A percentile compares a stretch with the other conserved stretches of the same genome.
Conservation (phyloP, 2,888 invertebrate genomes). For the Dioctria rufipes region DNA sequence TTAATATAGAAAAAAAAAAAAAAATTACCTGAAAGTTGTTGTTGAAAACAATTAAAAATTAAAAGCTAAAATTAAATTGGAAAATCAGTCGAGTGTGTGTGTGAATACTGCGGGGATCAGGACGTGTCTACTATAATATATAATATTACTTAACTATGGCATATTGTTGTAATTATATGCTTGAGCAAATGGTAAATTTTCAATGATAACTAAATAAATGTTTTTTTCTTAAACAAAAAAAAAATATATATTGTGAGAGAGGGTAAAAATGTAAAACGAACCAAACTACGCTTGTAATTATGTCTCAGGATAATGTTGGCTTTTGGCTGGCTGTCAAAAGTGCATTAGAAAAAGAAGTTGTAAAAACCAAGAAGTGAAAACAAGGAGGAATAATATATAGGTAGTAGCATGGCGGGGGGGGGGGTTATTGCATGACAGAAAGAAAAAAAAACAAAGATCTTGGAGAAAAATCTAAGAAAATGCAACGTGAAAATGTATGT, state of each 20-base stretch:
- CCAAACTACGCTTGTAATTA: conserved; percentile 52
- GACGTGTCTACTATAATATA: conserved; percentile 20
- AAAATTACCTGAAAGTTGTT: conserved; percentile 39
- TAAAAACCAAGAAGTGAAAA: conserved; percentile 9
- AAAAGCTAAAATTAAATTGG: conserved; percentile 13
- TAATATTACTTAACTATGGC: conserved; percentile 16
- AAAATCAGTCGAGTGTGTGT: background rate
- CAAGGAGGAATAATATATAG: background rate
- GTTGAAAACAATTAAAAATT: background rate
- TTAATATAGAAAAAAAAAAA: background rate
- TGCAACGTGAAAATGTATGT: conserved; percentile 19
- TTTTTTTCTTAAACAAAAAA: background rate
- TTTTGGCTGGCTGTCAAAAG: conserved; percentile 45
- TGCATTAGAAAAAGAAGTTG: conserved; percentile 40
- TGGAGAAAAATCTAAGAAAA: conserved; percentile 40
- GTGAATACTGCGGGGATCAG: conserved; percentile 4
- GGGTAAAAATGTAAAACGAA: conserved; percentile 33
- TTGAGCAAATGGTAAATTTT: conserved; percentile 34
- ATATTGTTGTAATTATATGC: conserved; percentile 52
- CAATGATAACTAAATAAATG: conserved; percentile 27
- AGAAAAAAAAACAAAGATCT: conserved; percentile 27
- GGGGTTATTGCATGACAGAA: background rate
- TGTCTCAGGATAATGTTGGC: conserved; percentile 57
- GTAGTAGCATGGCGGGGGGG: no score
- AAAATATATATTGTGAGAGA: background rate